Conservation (phyloP, 2,888 invertebrate species). For the Mactromeris polynyma region DNA sequence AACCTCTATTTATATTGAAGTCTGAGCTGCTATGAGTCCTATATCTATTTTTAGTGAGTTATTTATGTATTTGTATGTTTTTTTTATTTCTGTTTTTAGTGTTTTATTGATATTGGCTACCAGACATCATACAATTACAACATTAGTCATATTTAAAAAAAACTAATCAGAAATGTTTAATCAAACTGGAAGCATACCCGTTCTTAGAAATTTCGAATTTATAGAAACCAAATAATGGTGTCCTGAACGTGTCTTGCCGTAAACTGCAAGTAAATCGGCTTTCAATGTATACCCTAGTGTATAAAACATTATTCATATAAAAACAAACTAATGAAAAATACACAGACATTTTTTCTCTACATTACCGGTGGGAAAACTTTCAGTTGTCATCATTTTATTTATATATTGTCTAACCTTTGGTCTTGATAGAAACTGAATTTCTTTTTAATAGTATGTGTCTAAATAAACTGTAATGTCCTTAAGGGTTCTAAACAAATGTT, state of each 20-base stretch:
- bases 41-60: too few species aligned
- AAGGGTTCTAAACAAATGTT: too few species aligned
- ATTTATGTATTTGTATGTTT: too few species aligned
- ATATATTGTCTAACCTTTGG: conserved; percentile 13
- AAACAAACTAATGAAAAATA: not conserved
- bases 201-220: too few species aligned
- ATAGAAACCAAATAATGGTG: not conserved
- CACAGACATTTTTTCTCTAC: not conserved
- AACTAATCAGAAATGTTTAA: too few species aligned
- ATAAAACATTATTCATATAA: not conserved
- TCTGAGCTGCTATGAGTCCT: too few species aligned
- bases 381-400: not conserved
- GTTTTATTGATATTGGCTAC: too few species aligned
- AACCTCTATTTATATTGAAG: too few species aligned
- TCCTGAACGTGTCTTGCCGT: not conserved
- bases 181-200: too few species aligned
- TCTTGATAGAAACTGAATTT: conserved; percentile 1
- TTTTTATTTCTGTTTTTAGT: too few species aligned
- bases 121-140: too few species aligned
- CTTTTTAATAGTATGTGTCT: not conserved
- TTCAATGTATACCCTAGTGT: not conserved
- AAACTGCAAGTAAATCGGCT: not conserved
- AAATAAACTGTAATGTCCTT: not conserved
- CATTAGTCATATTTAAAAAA: too few species aligned
- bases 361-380: not conserved